Evolutionary conservation across 1,140 invertebrate genomes (phyloP), one percentile per base, ranked within the genome.

Genomic region (Drepana arcuata): DNA sequence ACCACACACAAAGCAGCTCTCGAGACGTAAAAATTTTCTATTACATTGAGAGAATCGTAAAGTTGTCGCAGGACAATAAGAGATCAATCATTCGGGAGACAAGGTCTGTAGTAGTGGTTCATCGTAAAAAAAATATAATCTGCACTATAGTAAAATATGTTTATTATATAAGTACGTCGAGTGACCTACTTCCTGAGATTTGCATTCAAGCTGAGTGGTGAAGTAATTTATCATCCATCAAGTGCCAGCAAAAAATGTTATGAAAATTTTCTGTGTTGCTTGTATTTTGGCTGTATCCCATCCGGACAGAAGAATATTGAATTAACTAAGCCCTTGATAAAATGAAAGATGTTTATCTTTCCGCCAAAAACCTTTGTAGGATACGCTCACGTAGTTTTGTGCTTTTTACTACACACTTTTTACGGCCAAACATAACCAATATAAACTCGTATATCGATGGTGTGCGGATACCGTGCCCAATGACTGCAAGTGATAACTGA

Each of bases 181-280:
- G 49, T 80, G 72, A 81, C 77, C 77, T 64, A 72, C 54, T 81
- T 81, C 57, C 44, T 48, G 45, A 74, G 57, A 78, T 81, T 77
- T 81, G 72, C 73, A 81, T 81, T 77, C 73, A 73, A 47, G 48
- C 58, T 50, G 53, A 34, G 51, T 55, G 41, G 52, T 39, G 33
- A 26, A 33, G 59, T 61, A 62, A 81, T 81, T 78, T 81, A 78
- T 78, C 71, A 81, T 71, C 62, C 70, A 65, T 63, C 58, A 56
- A 47, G 45, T 46, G 41, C 40, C 56, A 58, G 48, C 60, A 60
- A 74, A 67, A 70, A 66, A 66, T 57, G 46, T 53, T 59, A 52
- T 54, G 55, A 42, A 61, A 48, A 57, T 39, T 39, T 44, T 30
- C 14, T 14, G 31, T 18, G 33, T 34, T 18, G 33, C 32, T 26